Base-by-base conservation (phyloP, 2,797 vertebrate genomes). In the Semaprochilodus insignis region DNA sequence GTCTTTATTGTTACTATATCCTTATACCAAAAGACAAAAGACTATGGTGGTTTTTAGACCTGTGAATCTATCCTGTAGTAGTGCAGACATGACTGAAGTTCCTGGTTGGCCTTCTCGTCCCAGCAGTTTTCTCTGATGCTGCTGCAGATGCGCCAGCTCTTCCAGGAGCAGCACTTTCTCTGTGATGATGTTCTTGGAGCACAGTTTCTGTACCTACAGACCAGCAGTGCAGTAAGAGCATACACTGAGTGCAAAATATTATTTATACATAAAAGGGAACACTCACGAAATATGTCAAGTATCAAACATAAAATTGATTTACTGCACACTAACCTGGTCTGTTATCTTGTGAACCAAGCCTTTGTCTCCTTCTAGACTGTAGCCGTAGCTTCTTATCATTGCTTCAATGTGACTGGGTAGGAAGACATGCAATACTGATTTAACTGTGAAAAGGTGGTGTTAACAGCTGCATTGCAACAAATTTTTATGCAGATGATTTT, bases 321-420 rank as follows among this genome's bases (percentile, higher is more conserved):
- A 23, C 70, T 55, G 23, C 16, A 74, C 54, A 74, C 36, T 78
- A 88, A 94, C 94, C 92, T 90, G 91, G 21, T 92, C 81, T 85
- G 90, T 93, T 82, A 95, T 93, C 52, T 90, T 83, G 60, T 90
- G 84, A 78, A 92, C 74, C 86, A 91, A 84, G 77, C 91, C 90
- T 74, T 89, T 85, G 15, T 93, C 87, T 70, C 83, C 85, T 51
- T 91, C 83, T 25, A 86, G 87, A 83, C 91, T 88, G 86, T 91
- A 90, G 31, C 91, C 88, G 74, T 91, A 87, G 55, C 31, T 85
- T 66, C 85, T 89, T 85, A 94, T 85, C 79, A 93, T 85, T 52
- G 77, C 77, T 27, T 86, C 86, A 88, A 94, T 87, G 85, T 95
- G 91, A 63, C 94, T 95, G 87, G 80, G 85, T 78, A 77, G 65